These are phyloP conservation scores for Diachasmimorpha longicaudata DNA, from an alignment of 1,140 invertebrate genomes.

Conservation along the genomic window DNA sequence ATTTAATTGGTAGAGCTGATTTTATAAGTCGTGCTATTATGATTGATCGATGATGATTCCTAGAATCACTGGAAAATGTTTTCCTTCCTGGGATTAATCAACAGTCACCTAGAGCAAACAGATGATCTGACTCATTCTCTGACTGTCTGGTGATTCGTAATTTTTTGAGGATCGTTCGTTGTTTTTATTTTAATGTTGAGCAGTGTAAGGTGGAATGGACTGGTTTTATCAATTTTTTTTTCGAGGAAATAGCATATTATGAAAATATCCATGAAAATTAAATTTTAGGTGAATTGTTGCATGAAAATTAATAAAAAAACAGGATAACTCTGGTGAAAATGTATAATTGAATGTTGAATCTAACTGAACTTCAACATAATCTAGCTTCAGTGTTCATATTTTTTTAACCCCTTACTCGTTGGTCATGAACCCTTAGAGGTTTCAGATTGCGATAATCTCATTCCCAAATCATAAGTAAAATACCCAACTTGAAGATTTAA, in stretches of 20 bases:
- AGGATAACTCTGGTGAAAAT: too few species aligned
- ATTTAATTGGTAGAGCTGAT: not conserved
- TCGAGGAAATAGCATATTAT: too few species aligned
- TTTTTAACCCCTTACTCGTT: not conserved
- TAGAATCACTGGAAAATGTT: not conserved
- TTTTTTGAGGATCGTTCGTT: not conserved
- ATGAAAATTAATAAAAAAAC: too few species aligned
- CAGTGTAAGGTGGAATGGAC: too few species aligned
- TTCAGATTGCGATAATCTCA: not conserved
- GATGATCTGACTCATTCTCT: conserved; percentile 17
- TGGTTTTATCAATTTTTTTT: too few species aligned
- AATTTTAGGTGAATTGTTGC: too few species aligned
- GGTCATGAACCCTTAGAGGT: not conserved
- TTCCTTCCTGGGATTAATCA: conserved; percentile 29
- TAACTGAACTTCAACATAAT: too few species aligned
- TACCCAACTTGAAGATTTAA: not conserved
- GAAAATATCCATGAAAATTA: too few species aligned
- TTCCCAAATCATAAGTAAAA: not conserved
- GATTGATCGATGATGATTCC: not conserved
- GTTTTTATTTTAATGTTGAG: not conserved
- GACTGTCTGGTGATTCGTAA: not conserved
- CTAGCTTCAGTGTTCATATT: not conserved
- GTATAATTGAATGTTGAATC: too few species aligned
- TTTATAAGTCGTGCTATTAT: too few species aligned
- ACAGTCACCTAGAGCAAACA: conserved; percentile 55